A percentile compares a stretch with the other conserved stretches of the same genome.
phyloP scores from a whole-genome alignment of 2,113 vertebrate species.

The Oncorhynchus gorbuscha region DNA sequence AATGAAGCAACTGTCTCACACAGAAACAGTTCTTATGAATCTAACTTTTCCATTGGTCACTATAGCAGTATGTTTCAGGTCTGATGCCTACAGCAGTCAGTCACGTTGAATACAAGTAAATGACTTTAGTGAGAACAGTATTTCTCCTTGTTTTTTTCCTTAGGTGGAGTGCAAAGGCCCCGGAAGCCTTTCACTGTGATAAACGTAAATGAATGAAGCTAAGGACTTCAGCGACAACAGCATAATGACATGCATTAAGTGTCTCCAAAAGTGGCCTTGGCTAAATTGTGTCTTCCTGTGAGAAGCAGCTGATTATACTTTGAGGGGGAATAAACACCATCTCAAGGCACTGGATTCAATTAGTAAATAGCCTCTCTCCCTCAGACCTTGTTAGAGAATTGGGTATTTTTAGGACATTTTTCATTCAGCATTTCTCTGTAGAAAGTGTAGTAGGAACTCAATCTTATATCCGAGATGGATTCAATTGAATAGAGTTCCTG shows the following conservation, averaged over 20 bases:
- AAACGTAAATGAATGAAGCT: slow-evolving; percentile 18
- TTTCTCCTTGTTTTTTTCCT: slow-evolving; percentile 28
- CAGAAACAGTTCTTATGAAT: slow-evolving; percentile 46
- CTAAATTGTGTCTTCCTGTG: slow-evolving; percentile 14
- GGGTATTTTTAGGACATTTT: slow-evolving; percentile 50
- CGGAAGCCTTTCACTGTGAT: slow-evolving; percentile 21
- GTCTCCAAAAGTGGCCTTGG: slow-evolving; percentile 38
- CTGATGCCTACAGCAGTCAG: slow-evolving; percentile 19
- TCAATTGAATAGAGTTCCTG: not conserved
- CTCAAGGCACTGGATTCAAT: slow-evolving; percentile 26
- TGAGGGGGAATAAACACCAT: slow-evolving; percentile 18
- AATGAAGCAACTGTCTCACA: slow-evolving; percentile 3
- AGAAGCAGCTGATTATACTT: slow-evolving; percentile 26
- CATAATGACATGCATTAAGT: slow-evolving; percentile 9
- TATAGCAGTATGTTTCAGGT: slow-evolving; percentile 3
- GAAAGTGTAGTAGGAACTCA: not conserved
- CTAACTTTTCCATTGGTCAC: slow-evolving; percentile 12
- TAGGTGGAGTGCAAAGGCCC: not conserved
- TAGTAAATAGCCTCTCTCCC: slow-evolving; percentile 17
- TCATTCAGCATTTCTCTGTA: slow-evolving; percentile 36
- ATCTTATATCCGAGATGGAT: not conserved
- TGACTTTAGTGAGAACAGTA: slow-evolving; percentile 12
- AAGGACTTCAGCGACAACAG: slow-evolving; percentile 5
- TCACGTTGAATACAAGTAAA: slow-evolving; percentile 10
- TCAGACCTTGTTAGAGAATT: slow-evolving; percentile 14